Base-by-base conservation (phyloP, 2,888 invertebrate species). In the Phragmatobia fuliginosa region DNA sequence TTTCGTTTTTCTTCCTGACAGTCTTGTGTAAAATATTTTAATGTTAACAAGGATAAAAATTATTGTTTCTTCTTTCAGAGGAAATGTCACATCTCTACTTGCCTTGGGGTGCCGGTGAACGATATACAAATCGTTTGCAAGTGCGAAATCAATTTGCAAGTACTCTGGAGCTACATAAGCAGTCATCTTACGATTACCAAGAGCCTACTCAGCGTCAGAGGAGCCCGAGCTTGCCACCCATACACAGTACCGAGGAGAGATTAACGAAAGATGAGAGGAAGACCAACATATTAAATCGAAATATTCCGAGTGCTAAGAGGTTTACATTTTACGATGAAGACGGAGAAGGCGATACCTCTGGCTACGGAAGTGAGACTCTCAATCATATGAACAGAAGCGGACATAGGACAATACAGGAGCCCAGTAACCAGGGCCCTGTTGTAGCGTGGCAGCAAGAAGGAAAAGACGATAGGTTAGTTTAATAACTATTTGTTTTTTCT, bases 361-460 rank as follows among this genome's bases (percentile, higher is more conserved):
- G 98, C 52, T 98, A 98, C 91, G 97, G 97, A 64, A 98, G 98
- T 88, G 98, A 98, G 87, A 97, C 97, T 63, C 91, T 96, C 18
- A 96, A 96, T 85, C 95, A 96, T 72, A 95, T 91, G 88, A 91
- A 91, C 67, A 88, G 87, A 77, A 86, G 84, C 74, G 88, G 86
- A 69, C 88, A 85, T 73, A 83, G 85, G 33, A 83, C 84, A 6
- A 77, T 90, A 60, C 87, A 88, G 58, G 89, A 89, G 36, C 79
- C 81, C 11, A 73, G 61, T 68, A 83, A 85, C 63, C 85, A 83
- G 61, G 90, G 87, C 73, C 91, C 93, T 11, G 90, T 95, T 6
- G 88, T 94, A 67, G 95, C 94, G 59, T 95, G 95, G 95, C 94
- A 95, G 78, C 93, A 94, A 78, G 89, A 91, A 62, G 86, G 84